Conservation (phyloP, 2,888 invertebrate genomes). For the Dinocampus coccinellae region DNA sequence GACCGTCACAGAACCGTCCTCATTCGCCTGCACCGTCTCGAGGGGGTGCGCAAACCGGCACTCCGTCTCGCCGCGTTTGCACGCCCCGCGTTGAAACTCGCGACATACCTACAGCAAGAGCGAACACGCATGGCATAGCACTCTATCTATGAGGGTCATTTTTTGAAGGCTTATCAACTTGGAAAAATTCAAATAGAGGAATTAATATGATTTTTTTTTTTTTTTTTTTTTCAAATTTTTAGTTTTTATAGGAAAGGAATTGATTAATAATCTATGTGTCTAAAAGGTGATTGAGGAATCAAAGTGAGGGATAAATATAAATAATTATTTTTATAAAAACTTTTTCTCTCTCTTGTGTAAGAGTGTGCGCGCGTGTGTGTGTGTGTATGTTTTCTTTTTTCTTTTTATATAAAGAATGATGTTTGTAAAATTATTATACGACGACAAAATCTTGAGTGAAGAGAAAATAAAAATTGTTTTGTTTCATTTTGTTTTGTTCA, state of each 20-base stretch:
- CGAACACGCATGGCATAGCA: conserved; percentile 70
- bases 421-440: background rate
- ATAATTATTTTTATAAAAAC: background rate
- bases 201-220: background rate
- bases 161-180: conserved; percentile 22
- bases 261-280: conserved; percentile 6
- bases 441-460: background rate
- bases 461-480: background rate
- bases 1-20: conserved; percentile 99
- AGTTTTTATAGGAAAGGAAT: background rate
- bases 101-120: conserved; percentile 90
- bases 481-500: background rate
- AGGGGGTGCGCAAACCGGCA: conserved; percentile 99
- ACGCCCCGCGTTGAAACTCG: conserved; percentile 98
- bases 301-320: background rate
- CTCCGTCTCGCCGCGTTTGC: conserved; percentile 97
- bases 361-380: too few species aligned
- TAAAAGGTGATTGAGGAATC: background rate
- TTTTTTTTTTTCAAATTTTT: background rate
- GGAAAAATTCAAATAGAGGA: conserved; percentile 10
- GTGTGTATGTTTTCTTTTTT: too few species aligned
- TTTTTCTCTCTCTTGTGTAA: too few species aligned
- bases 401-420: background rate
- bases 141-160: conserved; percentile 65
- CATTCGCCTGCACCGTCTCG: conserved; percentile 95